phyloP scores from a whole-genome alignment of 2,113 vertebrate genomes.

The Mandrillus leucophaeus region DNA sequence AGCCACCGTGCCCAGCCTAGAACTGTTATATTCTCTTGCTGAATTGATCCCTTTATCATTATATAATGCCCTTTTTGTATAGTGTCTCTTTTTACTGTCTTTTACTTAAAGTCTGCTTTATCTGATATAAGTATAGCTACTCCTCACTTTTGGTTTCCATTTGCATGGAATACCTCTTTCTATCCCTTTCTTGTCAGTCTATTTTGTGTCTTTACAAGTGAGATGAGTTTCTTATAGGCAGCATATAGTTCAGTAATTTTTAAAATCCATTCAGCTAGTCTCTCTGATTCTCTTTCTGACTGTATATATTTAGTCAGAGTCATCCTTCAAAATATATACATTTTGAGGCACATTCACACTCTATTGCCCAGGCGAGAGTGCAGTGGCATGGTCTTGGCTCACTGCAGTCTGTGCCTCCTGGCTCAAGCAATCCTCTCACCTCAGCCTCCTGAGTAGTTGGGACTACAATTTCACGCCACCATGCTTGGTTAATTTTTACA shows the following conservation, averaged over 20 bases:
- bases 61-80: background rate
- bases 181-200: background rate
- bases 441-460: too few species aligned
- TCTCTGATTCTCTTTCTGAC: background rate
- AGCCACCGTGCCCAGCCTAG: too few species aligned
- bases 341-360: too few species aligned
- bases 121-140: background rate
- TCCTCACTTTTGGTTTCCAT: background rate
- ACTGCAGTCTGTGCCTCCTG: too few species aligned
- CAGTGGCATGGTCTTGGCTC: too few species aligned
- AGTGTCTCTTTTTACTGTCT: background rate
- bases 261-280: background rate
- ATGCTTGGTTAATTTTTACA: too few species aligned
- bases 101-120: background rate
- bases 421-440: too few species aligned
- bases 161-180: background rate
- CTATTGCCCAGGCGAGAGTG: too few species aligned
- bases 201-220: background rate
- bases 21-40: too few species aligned
- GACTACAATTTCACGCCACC: too few species aligned
- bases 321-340: too few species aligned
- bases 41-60: background rate
- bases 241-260: background rate
- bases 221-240: background rate
- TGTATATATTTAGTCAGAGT: too few species aligned